Conservation (phyloP, 2,113 vertebrate species). For the Anarhynchus alexandrinus region DNA sequence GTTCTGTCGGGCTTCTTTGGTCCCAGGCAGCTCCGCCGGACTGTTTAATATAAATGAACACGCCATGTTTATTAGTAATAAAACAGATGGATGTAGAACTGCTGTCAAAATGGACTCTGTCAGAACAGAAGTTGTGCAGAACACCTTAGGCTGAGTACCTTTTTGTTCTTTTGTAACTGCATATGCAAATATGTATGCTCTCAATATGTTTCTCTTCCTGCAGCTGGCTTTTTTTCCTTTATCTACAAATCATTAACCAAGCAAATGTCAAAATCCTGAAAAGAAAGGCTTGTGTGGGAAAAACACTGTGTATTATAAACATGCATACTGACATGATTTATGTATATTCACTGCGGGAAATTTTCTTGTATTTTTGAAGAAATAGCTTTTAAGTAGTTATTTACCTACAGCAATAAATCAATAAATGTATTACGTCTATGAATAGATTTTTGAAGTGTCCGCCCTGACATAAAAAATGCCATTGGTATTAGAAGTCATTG, state of each 20-base stretch:
- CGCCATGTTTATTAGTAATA: constrained; percentile 6
- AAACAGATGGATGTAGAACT: constrained; percentile 13
- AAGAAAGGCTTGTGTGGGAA: not conserved
- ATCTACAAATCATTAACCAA: not conserved
- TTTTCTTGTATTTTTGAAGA: not conserved
- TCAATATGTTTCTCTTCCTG: not conserved
- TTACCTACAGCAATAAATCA: not conserved
- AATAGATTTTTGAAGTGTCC: not conserved
- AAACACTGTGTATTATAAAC: not conserved
- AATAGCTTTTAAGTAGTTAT: not conserved
- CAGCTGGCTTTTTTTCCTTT: not conserved
- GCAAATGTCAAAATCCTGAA: not conserved
- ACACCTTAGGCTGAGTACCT: not conserved
- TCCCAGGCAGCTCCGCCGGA: not conserved
- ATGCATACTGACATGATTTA: not conserved
- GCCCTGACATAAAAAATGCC: not conserved
- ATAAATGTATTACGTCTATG: not conserved
- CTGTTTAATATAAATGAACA: not conserved
- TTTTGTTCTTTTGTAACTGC: not conserved
- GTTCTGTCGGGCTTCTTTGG: not conserved
- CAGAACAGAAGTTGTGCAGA: not conserved
- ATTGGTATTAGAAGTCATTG: not conserved
- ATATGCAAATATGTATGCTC: not conserved
- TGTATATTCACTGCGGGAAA: not conserved
- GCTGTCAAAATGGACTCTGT: not conserved